Evolutionary conservation across 1,140 invertebrate species (phyloP).

Genomic region (Latrodectus geometricus): DNA sequence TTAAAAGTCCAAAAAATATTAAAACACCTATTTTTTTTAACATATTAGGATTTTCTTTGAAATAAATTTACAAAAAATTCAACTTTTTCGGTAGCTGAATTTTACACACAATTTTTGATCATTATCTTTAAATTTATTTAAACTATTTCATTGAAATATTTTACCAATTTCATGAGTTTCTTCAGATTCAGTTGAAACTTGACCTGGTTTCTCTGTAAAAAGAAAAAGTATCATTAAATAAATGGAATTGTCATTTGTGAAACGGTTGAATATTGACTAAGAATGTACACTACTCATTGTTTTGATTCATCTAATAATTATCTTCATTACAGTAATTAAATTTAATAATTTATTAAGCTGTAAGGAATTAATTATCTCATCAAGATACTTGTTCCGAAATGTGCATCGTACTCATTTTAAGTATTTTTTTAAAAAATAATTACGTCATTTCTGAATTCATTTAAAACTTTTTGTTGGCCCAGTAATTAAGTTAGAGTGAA

Average conservation of each 20-base stretch:
- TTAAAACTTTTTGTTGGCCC: too few relatives aligned
- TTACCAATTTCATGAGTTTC: constrained; percentile 30
- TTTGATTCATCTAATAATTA: background rate
- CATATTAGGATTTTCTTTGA: background rate
- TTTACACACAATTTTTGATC: background rate
- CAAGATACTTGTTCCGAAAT: background rate
- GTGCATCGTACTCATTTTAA: too few relatives aligned
- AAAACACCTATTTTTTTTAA: background rate
- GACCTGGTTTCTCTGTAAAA: constrained; percentile 25
- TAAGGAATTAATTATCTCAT: background rate
- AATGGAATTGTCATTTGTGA: background rate
- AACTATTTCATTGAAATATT: background rate
- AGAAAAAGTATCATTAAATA: constrained; percentile 2
- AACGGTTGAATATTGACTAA: background rate
- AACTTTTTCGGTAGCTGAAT: background rate
- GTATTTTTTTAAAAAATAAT: too few relatives aligned
- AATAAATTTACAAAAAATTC: background rate
- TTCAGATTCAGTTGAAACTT: background rate
- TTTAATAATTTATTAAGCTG: background rate
- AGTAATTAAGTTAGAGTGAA: too few relatives aligned
- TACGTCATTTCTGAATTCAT: background rate
- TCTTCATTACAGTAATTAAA: background rate
- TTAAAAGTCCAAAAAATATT: background rate
- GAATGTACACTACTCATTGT: background rate
- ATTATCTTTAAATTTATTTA: background rate